Percentiles rank a stretch among this genome's conserved stretches.
Evolutionary conservation across 92 coral and sea anemone species (phyloP).

Genomic region (Epizoanthus ramosus): DNA sequence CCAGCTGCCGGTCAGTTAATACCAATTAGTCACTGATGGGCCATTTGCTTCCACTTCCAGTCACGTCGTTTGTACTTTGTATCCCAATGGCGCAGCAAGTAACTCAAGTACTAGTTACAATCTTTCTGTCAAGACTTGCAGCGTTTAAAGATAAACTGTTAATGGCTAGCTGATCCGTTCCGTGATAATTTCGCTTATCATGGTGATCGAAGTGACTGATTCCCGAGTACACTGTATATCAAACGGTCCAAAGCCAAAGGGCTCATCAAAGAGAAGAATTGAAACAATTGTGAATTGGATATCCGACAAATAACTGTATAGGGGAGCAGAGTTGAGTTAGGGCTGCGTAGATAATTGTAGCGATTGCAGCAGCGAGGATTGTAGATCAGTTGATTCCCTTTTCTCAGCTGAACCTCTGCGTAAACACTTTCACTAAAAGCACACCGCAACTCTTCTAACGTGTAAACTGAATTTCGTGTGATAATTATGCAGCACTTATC

Average conservation of each 20-base stretch:
- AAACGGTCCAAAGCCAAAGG: no score
- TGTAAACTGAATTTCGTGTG: no score
- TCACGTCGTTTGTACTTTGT: not conserved
- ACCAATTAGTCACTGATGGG: not conserved
- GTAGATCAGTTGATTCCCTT: constrained; percentile 3
- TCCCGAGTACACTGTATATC: no score
- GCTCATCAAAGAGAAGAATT: no score
- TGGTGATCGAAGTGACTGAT: no score
- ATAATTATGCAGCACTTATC: no score
- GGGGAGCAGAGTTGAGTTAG: not conserved
- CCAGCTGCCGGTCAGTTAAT: no score
- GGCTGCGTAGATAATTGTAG: not conserved
- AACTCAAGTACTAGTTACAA: not conserved
- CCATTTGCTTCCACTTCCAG: constrained; percentile 12
- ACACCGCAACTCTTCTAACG: no score
- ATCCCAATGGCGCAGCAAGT: not conserved
- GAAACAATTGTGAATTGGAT: no score
- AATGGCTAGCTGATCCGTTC: not conserved
- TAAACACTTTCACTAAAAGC: constrained; percentile 7
- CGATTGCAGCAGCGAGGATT: not conserved
- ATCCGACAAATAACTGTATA: not conserved
- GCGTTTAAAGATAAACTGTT: not conserved
- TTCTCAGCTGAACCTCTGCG: constrained; percentile 21
- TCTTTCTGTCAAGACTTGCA: not conserved
- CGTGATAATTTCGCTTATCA: no score